Conservation (phyloP, 2,888 invertebrate species). For the Drosophila ezoana region DNA sequence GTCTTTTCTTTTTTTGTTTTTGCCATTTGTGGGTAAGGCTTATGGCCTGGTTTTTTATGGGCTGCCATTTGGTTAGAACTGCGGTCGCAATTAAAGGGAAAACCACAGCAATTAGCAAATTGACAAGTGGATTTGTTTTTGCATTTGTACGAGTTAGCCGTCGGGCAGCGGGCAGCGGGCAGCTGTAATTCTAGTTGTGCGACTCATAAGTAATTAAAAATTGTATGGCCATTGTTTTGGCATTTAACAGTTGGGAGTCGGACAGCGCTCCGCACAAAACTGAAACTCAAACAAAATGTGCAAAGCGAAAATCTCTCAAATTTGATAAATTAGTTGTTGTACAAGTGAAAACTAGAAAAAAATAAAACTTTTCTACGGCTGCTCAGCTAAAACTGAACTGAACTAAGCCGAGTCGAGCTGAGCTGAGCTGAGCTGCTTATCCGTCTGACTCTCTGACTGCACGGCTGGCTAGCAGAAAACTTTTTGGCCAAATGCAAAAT, state of each 20-base stretch:
- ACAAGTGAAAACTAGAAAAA: slow-evolving; percentile 51
- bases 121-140: slow-evolving; percentile 74
- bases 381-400: slow-evolving; percentile 27
- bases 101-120: slow-evolving; percentile 77
- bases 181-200: slow-evolving; percentile 28
- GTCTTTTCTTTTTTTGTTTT: slow-evolving; percentile 9
- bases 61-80: slow-evolving; percentile 52
- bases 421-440: slow-evolving; percentile 61
- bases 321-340: slow-evolving; percentile 75
- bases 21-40: slow-evolving; percentile 33
- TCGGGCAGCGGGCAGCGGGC: not conserved
- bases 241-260: slow-evolving; percentile 23
- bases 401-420: slow-evolving; percentile 8
- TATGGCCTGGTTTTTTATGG: slow-evolving; percentile 57
- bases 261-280: slow-evolving; percentile 12
- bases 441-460: slow-evolving; percentile 37
- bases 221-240: slow-evolving; percentile 57
- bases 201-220: slow-evolving; percentile 67
- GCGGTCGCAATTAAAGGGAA: slow-evolving; percentile 72
- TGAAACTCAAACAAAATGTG: slow-evolving; percentile 62
- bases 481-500: slow-evolving; percentile 75
- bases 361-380: slow-evolving; percentile 57
- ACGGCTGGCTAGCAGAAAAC: slow-evolving; percentile 57
- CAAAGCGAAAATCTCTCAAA: slow-evolving; percentile 70
- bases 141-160: slow-evolving; percentile 47